Evolutionary conservation across 2,113 vertebrate species (phyloP).

Genomic region (Brienomyrus brachyistius): DNA sequence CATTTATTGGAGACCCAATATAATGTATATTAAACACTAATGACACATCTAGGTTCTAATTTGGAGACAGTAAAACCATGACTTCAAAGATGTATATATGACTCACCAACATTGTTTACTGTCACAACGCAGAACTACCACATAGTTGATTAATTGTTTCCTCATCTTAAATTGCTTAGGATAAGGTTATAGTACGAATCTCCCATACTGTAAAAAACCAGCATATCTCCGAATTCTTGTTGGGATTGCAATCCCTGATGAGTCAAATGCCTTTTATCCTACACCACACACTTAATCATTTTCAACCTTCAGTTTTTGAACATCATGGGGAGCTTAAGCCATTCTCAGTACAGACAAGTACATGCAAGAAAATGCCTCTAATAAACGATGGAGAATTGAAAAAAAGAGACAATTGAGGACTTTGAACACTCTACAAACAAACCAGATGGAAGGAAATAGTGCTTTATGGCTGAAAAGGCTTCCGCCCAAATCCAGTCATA

Average conservation of each 20-base stretch:
- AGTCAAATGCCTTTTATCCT: neutral
- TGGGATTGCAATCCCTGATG: neutral
- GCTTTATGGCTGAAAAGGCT: constrained; percentile 33
- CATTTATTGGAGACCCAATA: neutral
- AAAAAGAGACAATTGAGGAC: constrained; percentile 36
- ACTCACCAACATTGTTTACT: neutral
- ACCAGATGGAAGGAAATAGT: constrained; percentile 31
- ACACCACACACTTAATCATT: constrained; percentile 2
- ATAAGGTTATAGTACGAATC: neutral
- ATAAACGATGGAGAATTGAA: neutral
- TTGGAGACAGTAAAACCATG: neutral
- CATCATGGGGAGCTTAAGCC: neutral
- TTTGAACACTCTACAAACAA: constrained; percentile 37
- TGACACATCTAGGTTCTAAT: neutral
- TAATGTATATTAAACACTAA: neutral
- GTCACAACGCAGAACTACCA: neutral
- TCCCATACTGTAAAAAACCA: neutral
- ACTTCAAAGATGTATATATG: constrained; percentile 5
- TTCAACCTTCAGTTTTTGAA: neutral
- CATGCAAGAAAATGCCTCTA: neutral
- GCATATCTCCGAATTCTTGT: neutral
- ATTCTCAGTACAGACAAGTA: neutral
- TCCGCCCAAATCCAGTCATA: constrained; percentile 32
- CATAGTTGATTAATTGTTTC: neutral
- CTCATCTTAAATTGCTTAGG: neutral